Conservation (phyloP, 2,113 vertebrate genomes). For the Empidonax traillii region DNA sequence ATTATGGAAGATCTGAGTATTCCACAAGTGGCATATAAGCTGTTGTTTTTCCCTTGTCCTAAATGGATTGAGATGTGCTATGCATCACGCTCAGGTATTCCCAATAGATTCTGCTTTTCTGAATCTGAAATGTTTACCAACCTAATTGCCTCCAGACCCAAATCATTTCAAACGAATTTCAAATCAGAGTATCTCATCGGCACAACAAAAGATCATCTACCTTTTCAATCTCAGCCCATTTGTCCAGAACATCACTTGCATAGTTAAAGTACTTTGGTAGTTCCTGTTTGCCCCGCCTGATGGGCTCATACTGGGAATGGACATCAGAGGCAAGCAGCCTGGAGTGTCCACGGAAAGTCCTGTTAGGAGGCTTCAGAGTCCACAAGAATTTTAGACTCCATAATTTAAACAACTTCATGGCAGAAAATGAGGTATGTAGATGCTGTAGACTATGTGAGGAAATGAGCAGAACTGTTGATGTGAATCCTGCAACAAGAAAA, state of each 20-base stretch:
- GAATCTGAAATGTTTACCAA: background rate
- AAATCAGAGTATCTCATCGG: background rate
- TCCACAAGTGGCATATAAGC: background rate
- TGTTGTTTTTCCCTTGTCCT: background rate
- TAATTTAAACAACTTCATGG: constrained; percentile 62
- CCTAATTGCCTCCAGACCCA: background rate
- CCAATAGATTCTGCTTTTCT: background rate
- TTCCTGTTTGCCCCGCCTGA: constrained; percentile 30
- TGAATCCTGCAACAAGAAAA: background rate
- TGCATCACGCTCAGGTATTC: background rate
- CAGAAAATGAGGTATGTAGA: background rate
- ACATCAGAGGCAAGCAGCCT: constrained; percentile 28
- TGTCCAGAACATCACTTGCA: constrained; percentile 81
- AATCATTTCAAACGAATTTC: background rate
- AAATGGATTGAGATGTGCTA: background rate
- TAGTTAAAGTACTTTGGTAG: constrained; percentile 82
- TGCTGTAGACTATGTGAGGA: background rate
- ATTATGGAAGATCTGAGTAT: background rate
- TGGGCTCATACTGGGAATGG: constrained; percentile 50
- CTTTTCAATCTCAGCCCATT: constrained; percentile 82
- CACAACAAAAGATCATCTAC: constrained; percentile 34
- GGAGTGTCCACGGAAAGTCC: background rate
- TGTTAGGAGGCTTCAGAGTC: background rate
- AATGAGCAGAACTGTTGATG: background rate
- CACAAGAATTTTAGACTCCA: background rate